phyloP scores from a whole-genome alignment of 2,797 vertebrate genomes.

The Propithecus perrieri region DNA sequence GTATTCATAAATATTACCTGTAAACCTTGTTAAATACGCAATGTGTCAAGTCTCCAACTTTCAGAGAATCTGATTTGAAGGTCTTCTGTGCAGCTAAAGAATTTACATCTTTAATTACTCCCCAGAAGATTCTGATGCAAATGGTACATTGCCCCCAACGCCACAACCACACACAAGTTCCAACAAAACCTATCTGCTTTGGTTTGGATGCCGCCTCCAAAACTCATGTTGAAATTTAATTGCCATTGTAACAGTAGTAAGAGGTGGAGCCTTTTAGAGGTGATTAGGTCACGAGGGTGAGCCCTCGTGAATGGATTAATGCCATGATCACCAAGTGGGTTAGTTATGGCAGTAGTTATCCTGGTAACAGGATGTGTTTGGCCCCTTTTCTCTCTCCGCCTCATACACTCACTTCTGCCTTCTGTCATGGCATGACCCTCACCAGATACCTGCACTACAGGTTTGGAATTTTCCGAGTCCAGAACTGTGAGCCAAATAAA shows the following conservation, averaged over 20 bases:
- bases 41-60: neutral
- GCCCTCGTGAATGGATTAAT: neutral
- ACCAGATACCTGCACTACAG: no score
- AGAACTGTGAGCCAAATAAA: neutral
- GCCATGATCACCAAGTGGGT: neutral
- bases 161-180: neutral
- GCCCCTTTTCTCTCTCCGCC: neutral
- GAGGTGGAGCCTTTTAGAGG: neutral
- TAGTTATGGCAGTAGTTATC: neutral
- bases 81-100: neutral
- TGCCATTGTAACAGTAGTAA: neutral
- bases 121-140: neutral
- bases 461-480: neutral
- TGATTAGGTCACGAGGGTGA: neutral
- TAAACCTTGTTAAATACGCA: neutral
- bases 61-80: neutral
- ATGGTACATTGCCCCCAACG: accelerated
- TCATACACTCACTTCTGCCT: neutral
- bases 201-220: neutral
- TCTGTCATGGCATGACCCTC: neutral
- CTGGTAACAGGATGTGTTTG: neutral
- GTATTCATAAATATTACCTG: neutral
- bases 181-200: neutral
- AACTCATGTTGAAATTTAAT: neutral
- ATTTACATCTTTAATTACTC: neutral